phyloP scores from a whole-genome alignment of 2,797 vertebrate species.

The Mustela erminea region DNA sequence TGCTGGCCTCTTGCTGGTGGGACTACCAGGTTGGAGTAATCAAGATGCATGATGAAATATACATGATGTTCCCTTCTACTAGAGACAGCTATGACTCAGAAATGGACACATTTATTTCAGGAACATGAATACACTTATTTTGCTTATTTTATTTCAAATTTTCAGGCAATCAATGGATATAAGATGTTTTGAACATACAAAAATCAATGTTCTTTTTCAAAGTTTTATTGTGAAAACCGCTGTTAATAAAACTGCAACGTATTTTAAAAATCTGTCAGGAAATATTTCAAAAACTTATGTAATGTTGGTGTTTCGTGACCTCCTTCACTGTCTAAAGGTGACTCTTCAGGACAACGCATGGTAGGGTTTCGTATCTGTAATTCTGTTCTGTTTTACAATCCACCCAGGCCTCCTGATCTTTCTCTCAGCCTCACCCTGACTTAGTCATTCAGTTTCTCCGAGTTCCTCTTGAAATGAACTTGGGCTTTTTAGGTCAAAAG shows the following conservation, averaged over 20 bases:
- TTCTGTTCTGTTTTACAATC: background rate
- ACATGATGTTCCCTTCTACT: background rate
- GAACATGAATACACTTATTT: background rate
- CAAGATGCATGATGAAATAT: background rate
- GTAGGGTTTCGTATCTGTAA: background rate
- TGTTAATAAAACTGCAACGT: background rate
- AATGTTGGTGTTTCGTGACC: background rate
- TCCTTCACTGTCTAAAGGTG: background rate
- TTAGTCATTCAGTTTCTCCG: background rate
- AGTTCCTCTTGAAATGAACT: background rate
- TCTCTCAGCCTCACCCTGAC: background rate
- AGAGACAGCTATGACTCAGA: background rate
- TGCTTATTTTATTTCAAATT: background rate
- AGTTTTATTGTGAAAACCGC: background rate
- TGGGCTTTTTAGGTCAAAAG: constrained; percentile 31
- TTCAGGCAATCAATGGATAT: background rate
- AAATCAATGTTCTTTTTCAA: background rate
- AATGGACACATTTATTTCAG: background rate
- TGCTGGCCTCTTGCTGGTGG: background rate
- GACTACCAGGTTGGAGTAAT: background rate
- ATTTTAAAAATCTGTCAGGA: background rate
- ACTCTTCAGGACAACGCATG: too few relatives aligned
- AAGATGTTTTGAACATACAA: background rate
- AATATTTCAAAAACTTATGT: background rate
- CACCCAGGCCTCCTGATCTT: background rate